Evolutionary conservation across 1,140 invertebrate species (phyloP).

Genomic region (Drosophila willistoni): DNA sequence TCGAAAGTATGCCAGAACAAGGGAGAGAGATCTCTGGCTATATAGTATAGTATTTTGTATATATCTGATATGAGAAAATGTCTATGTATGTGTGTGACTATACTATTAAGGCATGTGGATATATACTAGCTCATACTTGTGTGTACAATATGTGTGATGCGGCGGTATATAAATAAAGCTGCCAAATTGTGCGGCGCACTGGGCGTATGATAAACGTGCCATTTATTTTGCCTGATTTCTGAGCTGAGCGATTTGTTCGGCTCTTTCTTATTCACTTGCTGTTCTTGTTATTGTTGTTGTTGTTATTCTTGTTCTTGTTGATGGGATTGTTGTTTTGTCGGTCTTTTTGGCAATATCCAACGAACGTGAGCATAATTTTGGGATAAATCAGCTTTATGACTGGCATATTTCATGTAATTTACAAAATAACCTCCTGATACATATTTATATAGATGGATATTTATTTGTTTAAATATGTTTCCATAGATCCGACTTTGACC

Average conservation of each 20-base stretch:
- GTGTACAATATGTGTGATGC: slow-evolving; percentile 26
- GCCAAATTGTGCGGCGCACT: slow-evolving; percentile 70
- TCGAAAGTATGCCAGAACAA: slow-evolving; percentile 50
- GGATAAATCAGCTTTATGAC: slow-evolving; percentile 61
- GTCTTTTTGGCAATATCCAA: slow-evolving; percentile 1
- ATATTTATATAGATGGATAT: slow-evolving; percentile 38
- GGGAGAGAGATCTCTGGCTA: slow-evolving; percentile 3
- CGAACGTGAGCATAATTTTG: slow-evolving; percentile 26
- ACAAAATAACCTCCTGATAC: slow-evolving; percentile 12
- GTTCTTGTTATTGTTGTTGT: background rate
- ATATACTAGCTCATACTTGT: slow-evolving; percentile 22
- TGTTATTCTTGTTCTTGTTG: background rate
- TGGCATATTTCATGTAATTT: slow-evolving; percentile 69
- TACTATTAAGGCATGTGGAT: slow-evolving; percentile 12
- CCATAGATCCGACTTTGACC: slow-evolving; percentile 53
- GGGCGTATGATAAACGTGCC: slow-evolving; percentile 80
- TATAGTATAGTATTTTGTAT: slow-evolving; percentile 26
- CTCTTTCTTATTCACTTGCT: slow-evolving; percentile 5
- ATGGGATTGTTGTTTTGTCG: background rate
- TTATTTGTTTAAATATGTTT: slow-evolving; percentile 47
- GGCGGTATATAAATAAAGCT: slow-evolving; percentile 71
- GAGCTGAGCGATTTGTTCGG: slow-evolving; percentile 43
- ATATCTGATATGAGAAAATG: slow-evolving; percentile 9
- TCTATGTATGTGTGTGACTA: slow-evolving; percentile 1
- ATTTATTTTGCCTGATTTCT: slow-evolving; percentile 68